These are phyloP conservation scores for Chirona hameri DNA, from an alignment of 2,888 invertebrate species.

Conservation along the genomic window DNA sequence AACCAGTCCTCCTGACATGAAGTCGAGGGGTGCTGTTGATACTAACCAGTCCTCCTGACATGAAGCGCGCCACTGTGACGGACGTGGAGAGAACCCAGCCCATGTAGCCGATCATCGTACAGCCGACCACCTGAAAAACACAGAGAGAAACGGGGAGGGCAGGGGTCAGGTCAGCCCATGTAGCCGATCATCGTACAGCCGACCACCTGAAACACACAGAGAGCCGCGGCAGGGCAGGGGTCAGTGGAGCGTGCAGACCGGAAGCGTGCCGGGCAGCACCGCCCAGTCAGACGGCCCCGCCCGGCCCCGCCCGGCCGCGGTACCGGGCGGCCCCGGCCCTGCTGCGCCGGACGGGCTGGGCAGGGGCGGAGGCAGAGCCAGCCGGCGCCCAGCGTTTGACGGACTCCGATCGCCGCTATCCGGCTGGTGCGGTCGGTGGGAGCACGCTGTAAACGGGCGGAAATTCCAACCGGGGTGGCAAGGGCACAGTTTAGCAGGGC, in stretches of 20 bases:
- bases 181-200: constrained; percentile 47
- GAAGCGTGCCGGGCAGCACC: background rate
- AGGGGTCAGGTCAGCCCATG: constrained; percentile 44
- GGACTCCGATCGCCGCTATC: no score
- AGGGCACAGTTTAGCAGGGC: no score
- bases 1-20: constrained; percentile 47
- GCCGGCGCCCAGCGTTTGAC: no score
- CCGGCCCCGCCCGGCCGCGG: no score
- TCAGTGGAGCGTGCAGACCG: background rate
- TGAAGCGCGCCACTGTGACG: constrained; percentile 46
- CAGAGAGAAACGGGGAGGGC: no score
- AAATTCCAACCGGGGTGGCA: no score
- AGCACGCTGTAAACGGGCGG: no score
- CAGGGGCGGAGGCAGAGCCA: no score
- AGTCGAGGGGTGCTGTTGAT: constrained; percentile 37
- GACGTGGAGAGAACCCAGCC: constrained; percentile 48
- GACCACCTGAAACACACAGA: constrained; percentile 42
- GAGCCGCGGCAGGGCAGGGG: background rate
- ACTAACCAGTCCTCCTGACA: constrained; percentile 47
- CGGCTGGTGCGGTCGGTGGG: no score
- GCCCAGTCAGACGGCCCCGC: no score
- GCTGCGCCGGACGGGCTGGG: no score
- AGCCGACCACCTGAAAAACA: constrained; percentile 45
- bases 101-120: constrained; percentile 46
- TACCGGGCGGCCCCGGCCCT: no score